A percentile compares a stretch with the other conserved stretches of the same genome.
phyloP scores from a whole-genome alignment of 2,113 vertebrate species.

The Zingel zingel region DNA sequence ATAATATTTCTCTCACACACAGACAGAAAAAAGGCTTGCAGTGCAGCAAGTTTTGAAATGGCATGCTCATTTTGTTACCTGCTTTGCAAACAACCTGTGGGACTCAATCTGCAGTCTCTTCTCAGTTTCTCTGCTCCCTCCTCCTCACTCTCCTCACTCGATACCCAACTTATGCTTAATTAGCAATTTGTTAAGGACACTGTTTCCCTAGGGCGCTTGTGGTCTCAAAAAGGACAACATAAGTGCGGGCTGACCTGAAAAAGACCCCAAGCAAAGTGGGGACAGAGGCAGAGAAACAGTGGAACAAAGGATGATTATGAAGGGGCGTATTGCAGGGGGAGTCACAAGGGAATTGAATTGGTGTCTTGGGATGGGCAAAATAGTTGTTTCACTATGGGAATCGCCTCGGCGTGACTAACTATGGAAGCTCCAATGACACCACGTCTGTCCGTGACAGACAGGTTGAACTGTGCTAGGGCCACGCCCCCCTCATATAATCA shows the following conservation, averaged over 20 bases:
- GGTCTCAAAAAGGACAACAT: constrained; percentile 64
- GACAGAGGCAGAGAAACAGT: constrained; percentile 28
- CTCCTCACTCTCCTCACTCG: constrained; percentile 21
- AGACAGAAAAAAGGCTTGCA: neutral
- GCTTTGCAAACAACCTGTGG: constrained; percentile 10
- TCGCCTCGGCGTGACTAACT: too few species aligned
- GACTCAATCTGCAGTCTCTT: constrained; percentile 35
- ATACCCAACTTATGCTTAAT: constrained; percentile 61
- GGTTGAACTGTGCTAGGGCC: too few species aligned
- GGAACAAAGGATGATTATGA: constrained; percentile 52
- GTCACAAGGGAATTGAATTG: constrained; percentile 53
- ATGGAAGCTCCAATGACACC: too few species aligned
- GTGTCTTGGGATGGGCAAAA: constrained; percentile 53
- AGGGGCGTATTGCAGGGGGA: constrained; percentile 20
- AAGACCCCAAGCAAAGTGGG: constrained; percentile 54
- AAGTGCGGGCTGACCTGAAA: constrained; percentile 66
- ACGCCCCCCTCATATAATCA: too few species aligned
- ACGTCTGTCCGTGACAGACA: too few species aligned
- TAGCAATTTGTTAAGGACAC: constrained; percentile 75
- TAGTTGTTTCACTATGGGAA: constrained; percentile 3
- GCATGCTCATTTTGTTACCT: constrained; percentile 35
- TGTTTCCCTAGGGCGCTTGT: constrained; percentile 51
- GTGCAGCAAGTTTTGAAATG: neutral
- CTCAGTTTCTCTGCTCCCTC: constrained; percentile 8
- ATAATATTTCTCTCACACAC: neutral